phyloP scores from a whole-genome alignment of 2,888 invertebrate genomes.

The Tipula lateralis region DNA sequence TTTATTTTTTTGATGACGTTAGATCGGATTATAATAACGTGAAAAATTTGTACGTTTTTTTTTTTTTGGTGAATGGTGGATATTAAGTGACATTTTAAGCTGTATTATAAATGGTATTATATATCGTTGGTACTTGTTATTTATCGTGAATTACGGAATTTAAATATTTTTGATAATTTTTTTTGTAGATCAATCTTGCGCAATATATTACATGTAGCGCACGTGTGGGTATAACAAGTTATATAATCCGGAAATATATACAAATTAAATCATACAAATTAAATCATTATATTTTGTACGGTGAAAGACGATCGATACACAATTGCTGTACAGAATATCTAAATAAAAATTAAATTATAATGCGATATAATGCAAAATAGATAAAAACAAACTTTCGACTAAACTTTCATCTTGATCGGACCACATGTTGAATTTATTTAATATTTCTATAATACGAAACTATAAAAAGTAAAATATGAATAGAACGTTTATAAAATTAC shows the following conservation, averaged over 20 bases:
- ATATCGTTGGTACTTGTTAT: background rate
- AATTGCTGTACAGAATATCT: background rate
- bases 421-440: background rate
- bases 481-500: background rate
- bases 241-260: background rate
- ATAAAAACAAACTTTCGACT: background rate
- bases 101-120: background rate
- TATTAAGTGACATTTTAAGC: background rate
- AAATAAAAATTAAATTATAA: background rate
- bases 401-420: background rate
- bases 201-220: background rate
- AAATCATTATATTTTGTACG: background rate
- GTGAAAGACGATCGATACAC: background rate
- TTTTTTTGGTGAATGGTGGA: background rate
- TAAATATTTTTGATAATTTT: background rate
- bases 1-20: background rate
- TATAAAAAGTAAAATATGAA: background rate
- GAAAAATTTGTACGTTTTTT: background rate
- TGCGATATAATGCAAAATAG: background rate
- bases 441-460: background rate
- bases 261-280: background rate
- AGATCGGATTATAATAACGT: constrained; percentile 2
- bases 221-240: background rate
- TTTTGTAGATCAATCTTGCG: background rate
- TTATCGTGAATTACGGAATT: constrained; percentile 1